A percentile compares a stretch with the other conserved stretches of the same genome.
These are phyloP conservation scores for Amiota minor DNA, from an alignment of 2,888 invertebrate genomes.

Conservation along the genomic window DNA sequence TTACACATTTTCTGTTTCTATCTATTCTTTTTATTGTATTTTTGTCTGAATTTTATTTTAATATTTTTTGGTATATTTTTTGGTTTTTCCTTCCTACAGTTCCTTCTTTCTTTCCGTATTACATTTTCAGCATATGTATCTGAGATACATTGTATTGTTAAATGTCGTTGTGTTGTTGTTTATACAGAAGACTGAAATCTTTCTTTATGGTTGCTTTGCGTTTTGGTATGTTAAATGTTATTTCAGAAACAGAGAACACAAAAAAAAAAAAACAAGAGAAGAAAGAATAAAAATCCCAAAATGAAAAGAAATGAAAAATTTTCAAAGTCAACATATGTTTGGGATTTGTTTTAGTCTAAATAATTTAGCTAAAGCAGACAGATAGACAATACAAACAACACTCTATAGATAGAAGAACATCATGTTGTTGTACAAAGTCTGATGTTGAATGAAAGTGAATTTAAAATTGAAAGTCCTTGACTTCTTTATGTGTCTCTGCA, in stretches of 20 bases:
- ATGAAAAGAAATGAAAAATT: constrained; percentile 4
- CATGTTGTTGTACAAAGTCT: neutral
- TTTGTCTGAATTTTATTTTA: neutral
- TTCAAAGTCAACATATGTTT: constrained; percentile 21
- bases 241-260: neutral
- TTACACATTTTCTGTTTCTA: no score
- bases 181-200: neutral
- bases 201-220: constrained; percentile 3
- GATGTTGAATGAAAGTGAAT: constrained; percentile 9
- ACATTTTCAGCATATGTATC: neutral
- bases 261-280: neutral
- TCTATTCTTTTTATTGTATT: no score
- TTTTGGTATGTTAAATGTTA: neutral
- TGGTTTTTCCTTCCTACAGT: neutral
- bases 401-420: neutral
- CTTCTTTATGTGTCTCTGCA: neutral
- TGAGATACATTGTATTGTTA: neutral
- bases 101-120: neutral
- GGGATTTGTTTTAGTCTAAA: constrained; percentile 18
- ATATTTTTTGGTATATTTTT: neutral
- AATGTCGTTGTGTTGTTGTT: constrained; percentile 16
- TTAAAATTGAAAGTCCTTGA: constrained; percentile 11
- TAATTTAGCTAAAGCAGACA: neutral
- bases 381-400: neutral
- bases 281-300: neutral